Evolutionary conservation across 2,797 vertebrate genomes (phyloP).

Genomic region (Furcifer pardalis): DNA sequence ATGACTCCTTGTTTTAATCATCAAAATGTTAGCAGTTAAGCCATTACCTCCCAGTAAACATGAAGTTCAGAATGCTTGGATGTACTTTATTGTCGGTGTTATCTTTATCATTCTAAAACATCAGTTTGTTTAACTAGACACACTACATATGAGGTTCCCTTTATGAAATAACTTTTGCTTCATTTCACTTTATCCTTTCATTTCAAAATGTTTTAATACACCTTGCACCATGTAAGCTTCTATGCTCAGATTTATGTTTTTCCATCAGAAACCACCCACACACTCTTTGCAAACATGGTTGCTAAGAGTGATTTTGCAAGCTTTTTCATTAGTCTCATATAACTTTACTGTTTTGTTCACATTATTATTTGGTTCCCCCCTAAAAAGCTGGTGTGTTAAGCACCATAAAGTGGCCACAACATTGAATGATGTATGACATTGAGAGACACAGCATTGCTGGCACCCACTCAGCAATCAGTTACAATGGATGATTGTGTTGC

Average conservation of each 20-base stretch:
- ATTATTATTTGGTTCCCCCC: not conserved
- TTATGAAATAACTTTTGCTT: not conserved
- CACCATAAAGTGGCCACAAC: not conserved
- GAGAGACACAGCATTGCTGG: no score
- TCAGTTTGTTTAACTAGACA: not conserved
- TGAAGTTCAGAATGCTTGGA: not conserved
- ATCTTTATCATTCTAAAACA: not conserved
- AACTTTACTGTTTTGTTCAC: not conserved
- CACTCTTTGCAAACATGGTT: not conserved
- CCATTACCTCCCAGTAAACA: not conserved
- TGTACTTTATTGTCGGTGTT: not conserved
- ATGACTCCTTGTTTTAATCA: not conserved
- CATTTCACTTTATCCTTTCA: not conserved
- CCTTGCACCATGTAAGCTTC: not conserved
- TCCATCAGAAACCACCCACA: not conserved
- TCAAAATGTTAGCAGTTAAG: not conserved
- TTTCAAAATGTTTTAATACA: no score
- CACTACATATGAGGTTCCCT: not conserved
- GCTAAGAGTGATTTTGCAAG: not conserved
- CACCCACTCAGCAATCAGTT: no score
- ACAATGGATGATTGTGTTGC: no score
- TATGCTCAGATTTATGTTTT: not conserved
- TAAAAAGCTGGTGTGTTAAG: not conserved
- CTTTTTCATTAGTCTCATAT: not conserved
- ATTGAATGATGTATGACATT: not conserved